Evolutionary conservation across 2,888 invertebrate genomes (phyloP).

Genomic region (Dascillus cervinus): DNA sequence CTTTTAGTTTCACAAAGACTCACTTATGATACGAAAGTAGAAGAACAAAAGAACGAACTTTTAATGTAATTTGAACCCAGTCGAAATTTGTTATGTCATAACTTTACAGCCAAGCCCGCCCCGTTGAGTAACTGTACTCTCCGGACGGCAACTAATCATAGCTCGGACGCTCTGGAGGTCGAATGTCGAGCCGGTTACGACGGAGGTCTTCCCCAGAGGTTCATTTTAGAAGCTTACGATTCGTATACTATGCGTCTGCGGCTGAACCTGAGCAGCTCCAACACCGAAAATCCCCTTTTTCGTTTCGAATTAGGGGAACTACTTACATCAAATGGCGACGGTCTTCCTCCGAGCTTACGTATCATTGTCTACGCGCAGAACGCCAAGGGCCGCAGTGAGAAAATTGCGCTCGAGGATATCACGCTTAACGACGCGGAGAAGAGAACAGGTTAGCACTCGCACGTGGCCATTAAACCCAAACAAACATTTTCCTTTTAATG

Average conservation of each 20-base stretch:
- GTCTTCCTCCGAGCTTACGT: slow-evolving; percentile 55
- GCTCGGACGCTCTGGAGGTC: slow-evolving; percentile 58
- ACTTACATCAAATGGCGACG: slow-evolving; percentile 43
- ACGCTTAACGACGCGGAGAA: slow-evolving; percentile 81
- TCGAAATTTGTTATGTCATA: slow-evolving; percentile 1
- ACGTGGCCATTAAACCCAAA: background rate
- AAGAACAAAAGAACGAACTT: no score
- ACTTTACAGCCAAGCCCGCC: slow-evolving; percentile 63
- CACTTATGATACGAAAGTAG: no score
- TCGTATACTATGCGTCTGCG: slow-evolving; percentile 62
- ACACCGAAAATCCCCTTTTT: slow-evolving; percentile 52
- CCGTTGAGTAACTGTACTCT: slow-evolving; percentile 81
- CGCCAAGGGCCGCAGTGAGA: slow-evolving; percentile 78
- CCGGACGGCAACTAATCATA: slow-evolving; percentile 56
- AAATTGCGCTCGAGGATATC: slow-evolving; percentile 74
- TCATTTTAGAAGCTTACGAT: slow-evolving; percentile 76
- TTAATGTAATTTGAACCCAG: no score
- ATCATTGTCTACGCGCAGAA: slow-evolving; percentile 77
- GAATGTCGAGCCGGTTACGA: slow-evolving; percentile 85
- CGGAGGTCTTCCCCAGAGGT: slow-evolving; percentile 80
- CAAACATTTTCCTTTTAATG: background rate
- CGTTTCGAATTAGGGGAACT: slow-evolving; percentile 57
- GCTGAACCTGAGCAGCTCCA: slow-evolving; percentile 59
- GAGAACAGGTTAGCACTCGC: slow-evolving; percentile 61
- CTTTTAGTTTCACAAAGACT: no score